Evolutionary conservation across 2,888 invertebrate genomes (phyloP), one percentile per base, ranked within the genome.

Genomic region (Thelaira solivaga): DNA sequence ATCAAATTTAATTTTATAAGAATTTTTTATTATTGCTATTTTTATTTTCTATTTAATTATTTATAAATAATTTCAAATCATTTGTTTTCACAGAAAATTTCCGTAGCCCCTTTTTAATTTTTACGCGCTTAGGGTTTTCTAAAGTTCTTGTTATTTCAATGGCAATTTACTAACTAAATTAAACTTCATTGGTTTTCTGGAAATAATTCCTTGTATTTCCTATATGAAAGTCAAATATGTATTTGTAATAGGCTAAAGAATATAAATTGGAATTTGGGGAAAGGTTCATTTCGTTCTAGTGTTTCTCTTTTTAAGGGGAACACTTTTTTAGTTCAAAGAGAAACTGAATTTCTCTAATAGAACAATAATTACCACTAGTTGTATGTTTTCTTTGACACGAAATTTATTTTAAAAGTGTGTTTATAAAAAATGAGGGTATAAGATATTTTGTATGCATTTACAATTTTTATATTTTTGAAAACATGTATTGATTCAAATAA

Each of bases 161-260:
- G 85, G 86, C 83, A 84, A 85, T 84, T 85, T 85, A 81, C 83
- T 85, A 85, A 88, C 88, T 88, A 84, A 87, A 88, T 87, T 87
- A 84, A 87, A 82, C 81, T 80, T 76, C 72, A 62, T 59, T 73
- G 75, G 75, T 84, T 83, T 61, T 78, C 47, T 78, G 74, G 78
- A 78, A 74, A 43, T 8, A 5, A 22, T 73, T 64, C 39, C 53
- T 47, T 51, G 57, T 67, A 45, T 74, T n/a, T n/a, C 24, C 59
- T 39, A 6, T 13, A 11, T 55, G 24, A 49, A 53, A 49, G 10
- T 18, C 8, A 71, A 71, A 18, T 51, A 26, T 4, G 2, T 61
- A 20, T 31, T 68, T 59, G 7, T 5, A 13, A 34, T 61, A 36
- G 7, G n/a, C 34, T 31, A 68, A 68, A 68, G 73, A 69, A 69